phyloP scores from a whole-genome alignment of 2,888 invertebrate genomes.

The Agapostemon virescens region DNA sequence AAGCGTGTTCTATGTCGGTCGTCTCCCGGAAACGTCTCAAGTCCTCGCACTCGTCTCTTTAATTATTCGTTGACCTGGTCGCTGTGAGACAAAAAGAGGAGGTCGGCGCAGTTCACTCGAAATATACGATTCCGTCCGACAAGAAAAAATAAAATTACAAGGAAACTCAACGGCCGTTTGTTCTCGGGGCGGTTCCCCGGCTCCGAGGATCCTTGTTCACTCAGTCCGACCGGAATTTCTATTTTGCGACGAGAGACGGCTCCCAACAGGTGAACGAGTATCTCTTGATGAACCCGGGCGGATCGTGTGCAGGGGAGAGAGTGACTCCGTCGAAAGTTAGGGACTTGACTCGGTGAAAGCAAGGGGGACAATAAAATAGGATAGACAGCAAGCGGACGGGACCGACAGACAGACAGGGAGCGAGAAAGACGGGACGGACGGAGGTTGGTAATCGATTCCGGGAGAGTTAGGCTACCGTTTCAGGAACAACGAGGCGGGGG shows the following conservation, averaged over 20 bases:
- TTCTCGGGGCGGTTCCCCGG: not conserved
- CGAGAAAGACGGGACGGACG: slow-evolving; percentile 26
- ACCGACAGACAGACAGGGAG: slow-evolving; percentile 24
- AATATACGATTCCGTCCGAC: not conserved
- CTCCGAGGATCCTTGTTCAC: not conserved
- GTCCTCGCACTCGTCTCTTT: not conserved
- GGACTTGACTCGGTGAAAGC: slow-evolving; percentile 22
- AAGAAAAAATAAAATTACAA: not conserved
- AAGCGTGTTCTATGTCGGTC: not conserved
- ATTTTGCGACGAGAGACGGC: not conserved
- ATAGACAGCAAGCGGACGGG: slow-evolving; percentile 31
- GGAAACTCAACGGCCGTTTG: not conserved
- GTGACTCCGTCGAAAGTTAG: slow-evolving; percentile 44
- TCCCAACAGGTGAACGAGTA: slow-evolving; percentile 31
- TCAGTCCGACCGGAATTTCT: slow-evolving; percentile 5
- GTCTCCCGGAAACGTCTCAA: not conserved
- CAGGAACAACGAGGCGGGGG: not conserved
- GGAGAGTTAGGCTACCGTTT: slow-evolving; percentile 10
- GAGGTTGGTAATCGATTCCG: slow-evolving; percentile 56
- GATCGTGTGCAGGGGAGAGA: slow-evolving; percentile 22
- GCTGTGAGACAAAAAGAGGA: not conserved
- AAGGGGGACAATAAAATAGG: slow-evolving; percentile 42
- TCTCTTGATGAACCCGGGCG: slow-evolving; percentile 40
- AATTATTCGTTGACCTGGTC: slow-evolving; percentile 12
- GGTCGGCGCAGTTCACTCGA: not conserved